Evolutionary conservation across 2,113 vertebrate genomes (phyloP).

Genomic region (Okapia johnstoni): DNA sequence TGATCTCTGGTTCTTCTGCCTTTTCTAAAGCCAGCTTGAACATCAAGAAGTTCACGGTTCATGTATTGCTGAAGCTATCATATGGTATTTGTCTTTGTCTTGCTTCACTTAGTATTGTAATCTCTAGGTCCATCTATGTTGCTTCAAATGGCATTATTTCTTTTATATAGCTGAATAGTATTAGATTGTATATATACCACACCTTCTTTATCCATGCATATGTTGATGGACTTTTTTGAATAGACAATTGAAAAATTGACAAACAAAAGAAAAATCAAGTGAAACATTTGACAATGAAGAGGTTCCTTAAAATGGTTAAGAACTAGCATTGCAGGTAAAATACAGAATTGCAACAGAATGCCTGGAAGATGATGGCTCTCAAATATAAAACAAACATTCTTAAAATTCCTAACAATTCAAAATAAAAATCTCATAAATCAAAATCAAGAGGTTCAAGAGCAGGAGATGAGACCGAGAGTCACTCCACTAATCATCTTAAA

Average conservation of each 20-base stretch:
- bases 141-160: neutral
- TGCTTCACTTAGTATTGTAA: neutral
- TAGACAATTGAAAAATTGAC: neutral
- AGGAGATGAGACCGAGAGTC: neutral
- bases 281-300: neutral
- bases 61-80: no score
- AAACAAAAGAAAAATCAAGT: neutral
- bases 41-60: no score
- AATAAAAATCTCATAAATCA: neutral
- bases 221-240: neutral
- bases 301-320: neutral
- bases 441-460: neutral
- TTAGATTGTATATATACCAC: neutral
- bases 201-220: neutral
- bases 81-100: neutral
- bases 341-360: neutral
- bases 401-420: neutral
- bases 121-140: neutral
- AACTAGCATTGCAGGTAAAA: neutral
- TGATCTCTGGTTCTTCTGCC: no score
- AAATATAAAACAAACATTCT: neutral
- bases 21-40: no score
- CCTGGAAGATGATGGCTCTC: neutral
- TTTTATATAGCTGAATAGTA: neutral
- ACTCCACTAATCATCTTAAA: neutral